Evolutionary conservation across 2,113 vertebrate species (phyloP).

Genomic region (Amphiprion ocellaris): DNA sequence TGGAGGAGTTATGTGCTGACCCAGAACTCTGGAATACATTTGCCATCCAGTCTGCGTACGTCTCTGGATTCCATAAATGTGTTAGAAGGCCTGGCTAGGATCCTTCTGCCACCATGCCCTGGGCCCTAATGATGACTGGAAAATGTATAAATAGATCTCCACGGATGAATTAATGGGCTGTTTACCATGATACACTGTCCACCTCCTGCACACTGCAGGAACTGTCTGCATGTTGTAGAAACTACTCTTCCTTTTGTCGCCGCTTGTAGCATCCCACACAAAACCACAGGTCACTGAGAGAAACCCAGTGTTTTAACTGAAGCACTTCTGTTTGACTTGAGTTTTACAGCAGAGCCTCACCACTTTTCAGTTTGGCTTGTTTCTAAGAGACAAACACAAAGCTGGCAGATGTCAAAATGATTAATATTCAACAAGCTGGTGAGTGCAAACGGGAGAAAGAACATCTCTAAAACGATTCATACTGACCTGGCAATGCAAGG

Average conservation of each 20-base stretch:
- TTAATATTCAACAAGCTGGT: not conserved
- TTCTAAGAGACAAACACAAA: not conserved
- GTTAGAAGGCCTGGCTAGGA: not conserved
- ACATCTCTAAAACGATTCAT: no score
- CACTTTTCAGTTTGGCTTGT: not conserved
- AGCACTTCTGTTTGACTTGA: not conserved
- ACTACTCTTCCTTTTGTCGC: not conserved
- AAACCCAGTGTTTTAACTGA: not conserved
- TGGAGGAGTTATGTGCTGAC: not conserved
- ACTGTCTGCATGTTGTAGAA: not conserved
- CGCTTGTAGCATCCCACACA: not conserved
- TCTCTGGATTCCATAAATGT: not conserved
- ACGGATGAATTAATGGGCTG: not conserved
- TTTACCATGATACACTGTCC: not conserved
- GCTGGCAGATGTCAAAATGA: not conserved
- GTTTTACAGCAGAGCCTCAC: no score
- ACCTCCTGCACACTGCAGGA: not conserved
- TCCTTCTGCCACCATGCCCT: no score
- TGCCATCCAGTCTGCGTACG: not conserved
- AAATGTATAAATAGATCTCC: no score
- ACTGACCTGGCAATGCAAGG: not conserved
- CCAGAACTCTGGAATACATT: not conserved
- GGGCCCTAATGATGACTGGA: no score
- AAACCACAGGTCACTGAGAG: not conserved
- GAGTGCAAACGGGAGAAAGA: not conserved